Evolutionary conservation across 2,797 vertebrate species (phyloP), one percentile per base, ranked within the genome.

Genomic region (Crenuchus spilurus): DNA sequence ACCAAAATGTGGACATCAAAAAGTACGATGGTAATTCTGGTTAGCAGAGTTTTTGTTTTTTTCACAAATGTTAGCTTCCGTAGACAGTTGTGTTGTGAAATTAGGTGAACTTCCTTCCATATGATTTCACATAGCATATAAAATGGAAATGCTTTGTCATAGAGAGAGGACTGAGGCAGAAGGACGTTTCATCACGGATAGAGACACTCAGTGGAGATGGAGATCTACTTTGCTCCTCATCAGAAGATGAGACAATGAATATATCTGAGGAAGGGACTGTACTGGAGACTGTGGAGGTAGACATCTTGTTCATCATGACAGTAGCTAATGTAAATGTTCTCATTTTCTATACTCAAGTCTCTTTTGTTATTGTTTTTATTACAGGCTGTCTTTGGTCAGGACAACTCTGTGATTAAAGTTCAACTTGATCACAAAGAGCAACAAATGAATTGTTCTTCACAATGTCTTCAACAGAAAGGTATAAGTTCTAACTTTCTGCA

Each of bases 251-350:
- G 16, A 7, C 46, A 22, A 33, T 10, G 46, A 52, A 52, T 46
- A 31, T 1, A 52, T 41, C 58, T 42, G 46, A n/a, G 14, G 35
- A 39, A 52, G 39, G 0, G 16, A 5, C 16, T 63, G 7, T 42
- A 22, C 7, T 11, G 31, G 46, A 63, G 31, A n/a, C 70, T 52
- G 57, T 42, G 37, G 46, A 72, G 62, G 70, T 72, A 72, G 6
- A n/a, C 31, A 72, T 49, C 14, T 30, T 26, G 13, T 49, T 9
- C 13, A n/a, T 22, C 6, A 6, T 49, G 28, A 48, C 24, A n/a
- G 22, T 13, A 37, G n/a, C n/a, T n/a, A n/a, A n/a, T n/a, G n/a
- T n/a, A n/a, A n/a, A n/a, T n/a, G n/a, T n/a, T n/a, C n/a, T n/a
- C n/a, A n/a, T n/a, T n/a, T n/a, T n/a, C n/a, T n/a, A n/a, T n/a